Percentiles rank a stretch among this genome's conserved stretches.
Conservation (phyloP, 2,888 invertebrate species). For the Clitarchus hookeri region DNA sequence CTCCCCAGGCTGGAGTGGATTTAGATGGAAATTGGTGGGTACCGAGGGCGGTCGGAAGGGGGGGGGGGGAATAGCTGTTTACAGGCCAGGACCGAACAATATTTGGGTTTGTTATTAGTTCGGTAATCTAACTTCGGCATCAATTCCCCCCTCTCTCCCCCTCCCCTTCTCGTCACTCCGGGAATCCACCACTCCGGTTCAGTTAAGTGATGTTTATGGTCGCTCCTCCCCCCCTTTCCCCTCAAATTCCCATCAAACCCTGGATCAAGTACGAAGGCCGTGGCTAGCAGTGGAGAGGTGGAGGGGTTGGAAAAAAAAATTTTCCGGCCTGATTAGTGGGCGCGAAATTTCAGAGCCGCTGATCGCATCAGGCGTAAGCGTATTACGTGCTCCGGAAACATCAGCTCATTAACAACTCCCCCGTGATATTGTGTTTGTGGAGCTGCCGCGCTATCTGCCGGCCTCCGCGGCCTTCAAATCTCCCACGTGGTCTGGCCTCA, state of each 20-base stretch:
- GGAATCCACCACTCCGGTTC: neutral
- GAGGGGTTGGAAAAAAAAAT: neutral
- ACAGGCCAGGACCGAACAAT: constrained; percentile 14
- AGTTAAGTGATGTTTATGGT: constrained; percentile 6
- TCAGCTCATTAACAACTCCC: neutral
- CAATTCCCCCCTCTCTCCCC: too few relatives aligned
- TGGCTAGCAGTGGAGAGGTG: neutral
- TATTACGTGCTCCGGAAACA: neutral
- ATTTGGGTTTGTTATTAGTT: constrained; percentile 14
- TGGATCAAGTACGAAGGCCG: neutral
- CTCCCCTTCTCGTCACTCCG: neutral
- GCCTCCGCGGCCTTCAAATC: too few relatives aligned
- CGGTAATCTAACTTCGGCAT: constrained; percentile 14
- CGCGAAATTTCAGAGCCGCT: neutral
- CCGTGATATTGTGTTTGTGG: neutral
- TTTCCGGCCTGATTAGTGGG: neutral
- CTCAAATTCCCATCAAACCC: neutral
- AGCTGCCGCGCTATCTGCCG: too few relatives aligned
- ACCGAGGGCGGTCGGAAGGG: too few relatives aligned
- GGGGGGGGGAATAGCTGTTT: neutral
- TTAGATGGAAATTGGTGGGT: neutral
- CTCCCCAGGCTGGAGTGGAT: neutral
- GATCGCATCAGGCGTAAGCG: neutral
- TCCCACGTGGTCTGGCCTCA: too few relatives aligned
- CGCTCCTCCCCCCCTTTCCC: neutral